Conservation (phyloP, 2,797 vertebrate species). For the Arrhamphus sclerolepis region DNA sequence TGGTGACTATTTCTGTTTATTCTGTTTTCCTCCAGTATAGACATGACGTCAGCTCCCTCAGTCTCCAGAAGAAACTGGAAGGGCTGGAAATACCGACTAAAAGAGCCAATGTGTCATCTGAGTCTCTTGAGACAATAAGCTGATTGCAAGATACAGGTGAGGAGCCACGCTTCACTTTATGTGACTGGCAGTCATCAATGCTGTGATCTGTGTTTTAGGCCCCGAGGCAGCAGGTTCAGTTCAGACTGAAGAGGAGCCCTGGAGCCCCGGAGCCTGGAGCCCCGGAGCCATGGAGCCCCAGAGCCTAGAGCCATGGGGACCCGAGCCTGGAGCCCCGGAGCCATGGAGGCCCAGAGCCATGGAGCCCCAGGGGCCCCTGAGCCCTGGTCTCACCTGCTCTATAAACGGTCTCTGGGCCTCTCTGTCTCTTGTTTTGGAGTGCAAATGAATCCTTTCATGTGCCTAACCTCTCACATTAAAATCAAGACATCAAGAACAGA, state of each 20-base stretch:
- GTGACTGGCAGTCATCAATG: not conserved
- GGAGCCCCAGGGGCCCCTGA: no score
- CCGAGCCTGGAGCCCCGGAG: no score
- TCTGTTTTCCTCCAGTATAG: not conserved
- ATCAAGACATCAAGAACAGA: no score
- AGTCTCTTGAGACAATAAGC: not conserved
- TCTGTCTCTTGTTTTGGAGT: constrained; percentile 2
- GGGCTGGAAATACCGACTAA: constrained; percentile 13
- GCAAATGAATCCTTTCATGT: constrained; percentile 22
- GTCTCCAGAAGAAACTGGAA: constrained; percentile 33
- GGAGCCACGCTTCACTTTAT: constrained; percentile 1
- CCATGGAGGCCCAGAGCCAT: no score
- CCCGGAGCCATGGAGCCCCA: no score
- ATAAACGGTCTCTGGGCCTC: constrained; percentile 17
- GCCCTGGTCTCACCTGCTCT: constrained; percentile 3
- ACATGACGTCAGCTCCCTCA: constrained; percentile 6
- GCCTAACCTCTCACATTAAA: not conserved
- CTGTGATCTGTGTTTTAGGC: not conserved
- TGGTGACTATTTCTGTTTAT: no score
- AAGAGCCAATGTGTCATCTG: constrained; percentile 26
- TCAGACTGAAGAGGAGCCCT: constrained; percentile 5
- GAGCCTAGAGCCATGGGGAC: no score
- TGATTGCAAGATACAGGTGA: not conserved
- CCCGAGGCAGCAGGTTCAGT: constrained; percentile 1
- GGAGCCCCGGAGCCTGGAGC: no score